phyloP scores from a whole-genome alignment of 2,888 invertebrate species.

The Temnothorax unifasciatus region DNA sequence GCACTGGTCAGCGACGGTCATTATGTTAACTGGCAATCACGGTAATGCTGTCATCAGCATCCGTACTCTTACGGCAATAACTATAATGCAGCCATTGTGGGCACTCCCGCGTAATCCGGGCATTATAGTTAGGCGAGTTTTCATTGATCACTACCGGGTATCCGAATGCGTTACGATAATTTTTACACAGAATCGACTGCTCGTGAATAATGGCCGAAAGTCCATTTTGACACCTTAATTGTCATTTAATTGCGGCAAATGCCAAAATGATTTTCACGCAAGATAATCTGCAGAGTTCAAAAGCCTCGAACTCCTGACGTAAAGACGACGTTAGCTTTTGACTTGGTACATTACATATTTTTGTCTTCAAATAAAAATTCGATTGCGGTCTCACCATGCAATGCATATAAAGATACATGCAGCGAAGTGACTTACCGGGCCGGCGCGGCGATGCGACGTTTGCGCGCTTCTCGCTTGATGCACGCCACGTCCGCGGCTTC shows the following conservation, averaged over 20 bases:
- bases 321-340: not conserved
- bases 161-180: slow-evolving; percentile 7
- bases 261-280: not conserved
- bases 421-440: slow-evolving; percentile 25
- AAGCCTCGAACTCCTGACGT: not conserved
- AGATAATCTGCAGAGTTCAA: not conserved
- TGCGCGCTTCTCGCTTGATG: slow-evolving; percentile 33
- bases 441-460: not conserved
- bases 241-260: not conserved
- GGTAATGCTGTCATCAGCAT: slow-evolving; percentile 83
- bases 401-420: slow-evolving; percentile 5
- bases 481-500: slow-evolving; percentile 52
- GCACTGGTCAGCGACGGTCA: slow-evolving; percentile 78
- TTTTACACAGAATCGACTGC: not conserved
- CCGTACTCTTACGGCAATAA: slow-evolving; percentile 76
- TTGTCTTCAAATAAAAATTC: not conserved
- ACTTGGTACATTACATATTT: not conserved
- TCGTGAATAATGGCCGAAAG: not conserved
- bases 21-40: slow-evolving; percentile 85
- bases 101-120: slow-evolving; percentile 76
- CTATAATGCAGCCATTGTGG: slow-evolving; percentile 75
- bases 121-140: slow-evolving; percentile 70
- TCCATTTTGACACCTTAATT: not conserved
- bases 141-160: slow-evolving; percentile 78
- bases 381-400: not conserved